phyloP scores from a whole-genome alignment of 2,797 vertebrate genomes.

The Hybognathus amarus region DNA sequence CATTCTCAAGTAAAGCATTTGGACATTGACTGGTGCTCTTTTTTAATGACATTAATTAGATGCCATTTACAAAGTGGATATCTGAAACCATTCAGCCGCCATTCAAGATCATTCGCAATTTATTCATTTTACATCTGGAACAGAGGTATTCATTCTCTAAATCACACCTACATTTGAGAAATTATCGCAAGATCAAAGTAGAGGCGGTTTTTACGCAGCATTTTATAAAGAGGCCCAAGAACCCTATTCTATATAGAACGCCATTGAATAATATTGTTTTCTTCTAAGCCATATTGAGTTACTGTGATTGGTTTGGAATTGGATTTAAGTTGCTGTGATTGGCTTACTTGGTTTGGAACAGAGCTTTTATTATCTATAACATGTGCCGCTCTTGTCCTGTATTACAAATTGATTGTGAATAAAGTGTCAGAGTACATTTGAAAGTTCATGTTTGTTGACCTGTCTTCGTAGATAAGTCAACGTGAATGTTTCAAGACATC shows the following conservation, averaged over 20 bases:
- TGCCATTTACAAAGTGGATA: too few relatives aligned
- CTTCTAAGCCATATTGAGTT: background rate
- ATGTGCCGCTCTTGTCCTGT: background rate
- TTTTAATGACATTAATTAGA: too few relatives aligned
- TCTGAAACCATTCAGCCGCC: too few relatives aligned
- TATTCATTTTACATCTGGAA: too few relatives aligned
- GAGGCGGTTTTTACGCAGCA: too few relatives aligned
- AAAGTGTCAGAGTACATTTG: background rate
- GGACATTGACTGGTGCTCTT: too few relatives aligned
- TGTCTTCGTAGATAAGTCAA: background rate
- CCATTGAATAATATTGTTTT: background rate
- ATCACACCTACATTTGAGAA: too few relatives aligned
- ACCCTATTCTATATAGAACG: background rate
- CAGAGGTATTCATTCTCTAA: too few relatives aligned
- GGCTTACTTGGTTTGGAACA: background rate
- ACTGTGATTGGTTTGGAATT: background rate
- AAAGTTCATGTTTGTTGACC: slow-evolving; percentile 14
- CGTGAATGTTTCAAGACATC: background rate
- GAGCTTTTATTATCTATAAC: background rate
- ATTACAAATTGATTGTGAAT: background rate
- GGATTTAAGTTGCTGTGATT: background rate
- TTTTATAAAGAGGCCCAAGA: background rate
- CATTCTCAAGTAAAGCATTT: too few relatives aligned
- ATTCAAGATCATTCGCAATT: too few relatives aligned
- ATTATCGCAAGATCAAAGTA: too few relatives aligned